Conservation (phyloP, 2,888 invertebrate species). For the Amphimallon solstitiale region DNA sequence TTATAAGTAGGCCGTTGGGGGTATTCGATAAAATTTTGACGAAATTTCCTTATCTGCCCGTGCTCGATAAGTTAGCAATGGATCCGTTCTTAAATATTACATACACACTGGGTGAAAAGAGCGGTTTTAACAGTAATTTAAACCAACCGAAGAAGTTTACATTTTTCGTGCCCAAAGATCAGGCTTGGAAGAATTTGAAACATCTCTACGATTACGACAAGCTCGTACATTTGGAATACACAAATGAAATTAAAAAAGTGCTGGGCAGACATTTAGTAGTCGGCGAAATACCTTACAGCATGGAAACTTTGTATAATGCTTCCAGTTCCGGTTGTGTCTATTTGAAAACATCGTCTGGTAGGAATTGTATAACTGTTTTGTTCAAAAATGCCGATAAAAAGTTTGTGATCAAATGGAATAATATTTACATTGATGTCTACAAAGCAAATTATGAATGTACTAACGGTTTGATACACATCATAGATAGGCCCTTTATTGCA, state of each 20-base stretch:
- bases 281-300: conserved; percentile 76
- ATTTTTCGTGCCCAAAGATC: conserved; percentile 88
- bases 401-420: conserved; percentile 77
- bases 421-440: conserved; percentile 82
- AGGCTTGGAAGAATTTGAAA: conserved; percentile 78
- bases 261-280: conserved; percentile 88
- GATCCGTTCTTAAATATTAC: conserved; percentile 87
- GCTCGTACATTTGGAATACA: conserved; percentile 76
- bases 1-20: conserved; percentile 89
- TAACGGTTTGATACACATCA: conserved; percentile 93
- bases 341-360: conserved; percentile 40
- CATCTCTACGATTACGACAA: conserved; percentile 42
- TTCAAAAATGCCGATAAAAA: conserved; percentile 4
- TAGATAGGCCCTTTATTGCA: conserved; percentile 84
- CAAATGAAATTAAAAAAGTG: conserved; percentile 76
- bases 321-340: conserved; percentile 54
- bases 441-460: conserved; percentile 93
- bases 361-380: conserved; percentile 18
- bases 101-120: conserved; percentile 76
- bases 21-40: conserved; percentile 84
- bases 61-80: conserved; percentile 81
- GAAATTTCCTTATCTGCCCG: conserved; percentile 86
- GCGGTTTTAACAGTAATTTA: conserved; percentile 79
- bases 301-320: conserved; percentile 77
- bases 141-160: conserved; percentile 74